Conservation (phyloP, 2,113 vertebrate genomes). For the Platysternon megacephalum region DNA sequence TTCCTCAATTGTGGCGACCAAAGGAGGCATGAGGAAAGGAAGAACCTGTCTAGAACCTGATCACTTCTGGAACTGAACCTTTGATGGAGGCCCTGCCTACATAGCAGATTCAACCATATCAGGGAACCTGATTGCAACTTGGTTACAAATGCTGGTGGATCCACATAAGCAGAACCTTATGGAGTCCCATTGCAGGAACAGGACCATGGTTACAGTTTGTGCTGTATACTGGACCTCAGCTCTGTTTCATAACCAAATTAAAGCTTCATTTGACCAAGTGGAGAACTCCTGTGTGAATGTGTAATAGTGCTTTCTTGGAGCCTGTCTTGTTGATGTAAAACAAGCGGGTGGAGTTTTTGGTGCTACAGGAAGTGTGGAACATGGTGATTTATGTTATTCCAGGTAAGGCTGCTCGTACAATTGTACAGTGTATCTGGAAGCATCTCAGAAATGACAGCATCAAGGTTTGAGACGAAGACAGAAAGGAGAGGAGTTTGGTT, state of each 20-base stretch:
- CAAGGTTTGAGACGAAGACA: not conserved
- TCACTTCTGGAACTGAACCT: not conserved
- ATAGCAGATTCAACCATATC: not conserved
- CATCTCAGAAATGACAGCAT: not conserved
- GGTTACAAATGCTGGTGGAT: not conserved
- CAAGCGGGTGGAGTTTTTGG: not conserved
- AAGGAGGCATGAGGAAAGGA: not conserved
- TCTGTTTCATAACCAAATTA: not conserved
- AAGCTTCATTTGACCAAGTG: not conserved
- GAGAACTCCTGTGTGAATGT: not conserved
- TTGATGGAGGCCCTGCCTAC: not conserved
- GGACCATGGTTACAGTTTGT: not conserved
- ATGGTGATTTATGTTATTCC: not conserved
- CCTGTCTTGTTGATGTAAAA: not conserved
- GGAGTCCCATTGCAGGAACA: not conserved
- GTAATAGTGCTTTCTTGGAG: not conserved
- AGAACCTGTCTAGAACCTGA: not conserved
- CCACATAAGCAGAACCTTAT: not conserved
- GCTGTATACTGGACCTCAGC: not conserved
- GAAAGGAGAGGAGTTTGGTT: not conserved
- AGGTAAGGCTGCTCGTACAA: not conserved
- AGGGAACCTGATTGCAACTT: not conserved
- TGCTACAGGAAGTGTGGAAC: not conserved
- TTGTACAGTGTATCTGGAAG: not conserved
- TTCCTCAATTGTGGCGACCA: not conserved